Base-by-base conservation (phyloP, 2,797 vertebrate genomes). In the Babyrousa celebensis region DNA sequence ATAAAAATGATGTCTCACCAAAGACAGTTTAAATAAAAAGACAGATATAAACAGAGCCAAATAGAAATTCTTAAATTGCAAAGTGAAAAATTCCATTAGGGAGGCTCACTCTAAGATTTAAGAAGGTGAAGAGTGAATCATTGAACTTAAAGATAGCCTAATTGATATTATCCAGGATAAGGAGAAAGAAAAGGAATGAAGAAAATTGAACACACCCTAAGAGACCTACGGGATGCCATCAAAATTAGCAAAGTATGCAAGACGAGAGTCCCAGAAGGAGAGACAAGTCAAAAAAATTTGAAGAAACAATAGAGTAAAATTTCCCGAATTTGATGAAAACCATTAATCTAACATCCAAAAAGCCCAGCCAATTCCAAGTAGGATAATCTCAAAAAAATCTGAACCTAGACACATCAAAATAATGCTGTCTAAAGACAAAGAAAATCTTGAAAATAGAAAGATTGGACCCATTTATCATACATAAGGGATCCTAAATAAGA, bases 291-390 rank as follows among this genome's bases (percentile, higher is more conserved):
- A 88, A 88, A 78, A 48, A 1, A 60, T 62, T 91, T 75, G 32
- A 89, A 87, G 27, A 91, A 78, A 67, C 25, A 91, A 63, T 48
- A 7, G 5, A 27, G 91, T 88, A 84, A 62, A 71, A 86, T 12
- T 63, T 92, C 20, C 36, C 32, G 77, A 85, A n/a, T 82, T 23
- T 89, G 43, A 85, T 52, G 68, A 23, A 82, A 84, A 82, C 62
- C 32, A 60, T 75, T 72, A 56, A 43, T 77, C 14, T 60, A 36
- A 60, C 43, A 86, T 86, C 5, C 52, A 83, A 92, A 14, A 97
- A 43, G 17, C 12, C 88, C 43, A 85, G 60, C 8, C 89, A 84
- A 92, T 67, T 72, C 27, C 9, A 78, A 58, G 4, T 36, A 70
- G 54, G 20, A 95, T n/a, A 71, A 84, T 56, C 11, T 77, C 11